Evolutionary conservation across 2,113 vertebrate genomes (phyloP).

Genomic region (Oreotrochilus melanogaster): DNA sequence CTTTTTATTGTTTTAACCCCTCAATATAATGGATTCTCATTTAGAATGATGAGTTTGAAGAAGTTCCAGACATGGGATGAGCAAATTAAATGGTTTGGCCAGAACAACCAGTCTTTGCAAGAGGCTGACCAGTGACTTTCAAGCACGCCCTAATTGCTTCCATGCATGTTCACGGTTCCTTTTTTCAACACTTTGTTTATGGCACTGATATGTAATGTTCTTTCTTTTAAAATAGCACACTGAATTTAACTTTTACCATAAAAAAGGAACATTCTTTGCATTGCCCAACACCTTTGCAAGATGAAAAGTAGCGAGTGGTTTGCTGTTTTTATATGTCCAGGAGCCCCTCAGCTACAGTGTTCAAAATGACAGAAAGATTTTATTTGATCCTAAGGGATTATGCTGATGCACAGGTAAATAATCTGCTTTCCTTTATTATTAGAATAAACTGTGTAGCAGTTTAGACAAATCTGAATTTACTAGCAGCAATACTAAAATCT

Average conservation of each 20-base stretch:
- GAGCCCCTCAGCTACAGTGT: neutral
- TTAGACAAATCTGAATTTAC: neutral
- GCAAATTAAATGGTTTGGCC: neutral
- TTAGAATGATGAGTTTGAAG: neutral
- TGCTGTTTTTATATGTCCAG: neutral
- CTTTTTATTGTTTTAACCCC: neutral
- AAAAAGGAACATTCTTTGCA: neutral
- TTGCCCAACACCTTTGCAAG: neutral
- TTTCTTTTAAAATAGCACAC: neutral
- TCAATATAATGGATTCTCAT: neutral
- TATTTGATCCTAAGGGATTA: neutral
- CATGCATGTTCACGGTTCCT: fast-evolving
- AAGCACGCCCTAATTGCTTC: neutral
- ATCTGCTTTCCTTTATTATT: neutral
- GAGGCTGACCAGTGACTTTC: neutral
- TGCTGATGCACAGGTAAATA: neutral
- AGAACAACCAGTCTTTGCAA: neutral
- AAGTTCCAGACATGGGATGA: neutral
- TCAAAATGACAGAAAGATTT: neutral
- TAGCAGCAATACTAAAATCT: neutral
- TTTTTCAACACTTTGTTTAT: neutral
- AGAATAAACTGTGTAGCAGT: neutral
- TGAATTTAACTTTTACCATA: neutral
- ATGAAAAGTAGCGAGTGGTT: neutral
- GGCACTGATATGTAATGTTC: neutral